These are phyloP conservation scores for Luperina testacea DNA, from an alignment of 2,888 invertebrate genomes.

Conservation along the genomic window DNA sequence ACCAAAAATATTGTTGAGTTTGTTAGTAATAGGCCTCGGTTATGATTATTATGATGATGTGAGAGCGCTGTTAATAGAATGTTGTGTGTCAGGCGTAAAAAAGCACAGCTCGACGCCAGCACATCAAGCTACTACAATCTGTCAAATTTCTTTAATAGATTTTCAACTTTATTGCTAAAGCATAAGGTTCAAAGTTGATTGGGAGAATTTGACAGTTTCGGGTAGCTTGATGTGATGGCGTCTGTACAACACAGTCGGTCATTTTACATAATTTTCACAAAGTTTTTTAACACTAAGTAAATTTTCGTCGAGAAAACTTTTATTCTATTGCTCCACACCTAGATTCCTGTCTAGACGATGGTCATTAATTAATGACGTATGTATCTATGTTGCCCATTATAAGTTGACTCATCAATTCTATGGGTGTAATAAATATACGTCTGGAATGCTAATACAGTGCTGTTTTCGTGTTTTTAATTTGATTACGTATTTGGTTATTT, in stretches of 20 bases:
- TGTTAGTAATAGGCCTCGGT: neutral
- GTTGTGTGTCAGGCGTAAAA: slow-evolving; percentile 8
- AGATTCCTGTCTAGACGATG: slow-evolving; percentile 13
- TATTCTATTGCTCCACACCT: neutral
- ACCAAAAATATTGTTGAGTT: neutral
- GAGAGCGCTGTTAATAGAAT: slow-evolving; percentile 25
- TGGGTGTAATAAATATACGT: neutral
- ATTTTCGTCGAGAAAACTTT: neutral
- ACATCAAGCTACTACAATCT: too few species aligned
- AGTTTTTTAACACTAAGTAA: neutral
- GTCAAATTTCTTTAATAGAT: too few species aligned
- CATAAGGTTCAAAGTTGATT: too few species aligned
- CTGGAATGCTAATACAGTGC: slow-evolving; percentile 12
- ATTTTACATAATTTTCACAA: neutral
- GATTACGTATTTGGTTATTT: neutral
- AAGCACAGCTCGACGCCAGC: too few species aligned
- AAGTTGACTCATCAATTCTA: slow-evolving; percentile 47
- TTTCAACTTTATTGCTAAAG: too few species aligned
- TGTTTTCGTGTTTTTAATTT: slow-evolving; percentile 9
- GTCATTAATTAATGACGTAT: slow-evolving; percentile 34
- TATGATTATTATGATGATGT: neutral
- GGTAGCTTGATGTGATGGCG: too few species aligned
- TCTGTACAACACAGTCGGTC: too few species aligned
- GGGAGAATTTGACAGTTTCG: too few species aligned
- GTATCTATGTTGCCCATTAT: neutral